These are phyloP conservation scores for Bombus waltoni DNA, from an alignment of 1,140 invertebrate species.

Conservation along the genomic window DNA sequence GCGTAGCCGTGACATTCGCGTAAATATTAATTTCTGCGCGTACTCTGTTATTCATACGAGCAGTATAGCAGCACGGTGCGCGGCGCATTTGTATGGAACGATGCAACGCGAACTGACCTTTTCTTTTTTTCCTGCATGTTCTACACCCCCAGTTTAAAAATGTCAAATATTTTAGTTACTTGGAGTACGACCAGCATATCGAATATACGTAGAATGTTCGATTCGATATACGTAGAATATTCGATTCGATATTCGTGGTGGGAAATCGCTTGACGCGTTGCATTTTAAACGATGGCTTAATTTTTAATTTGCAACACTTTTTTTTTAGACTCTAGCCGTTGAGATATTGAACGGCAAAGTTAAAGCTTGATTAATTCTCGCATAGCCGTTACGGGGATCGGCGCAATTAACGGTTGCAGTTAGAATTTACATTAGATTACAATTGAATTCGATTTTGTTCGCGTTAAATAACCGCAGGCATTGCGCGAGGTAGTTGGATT, in stretches of 20 bases:
- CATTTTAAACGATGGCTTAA: neutral
- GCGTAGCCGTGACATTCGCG: constrained; percentile 2
- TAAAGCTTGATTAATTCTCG: constrained; percentile 3
- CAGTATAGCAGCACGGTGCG: too few relatives aligned
- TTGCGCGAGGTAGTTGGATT: constrained; percentile 28
- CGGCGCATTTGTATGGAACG: neutral
- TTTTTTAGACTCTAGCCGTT: neutral
- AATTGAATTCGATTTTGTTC: constrained; percentile 50
- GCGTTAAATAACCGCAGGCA: constrained; percentile 35
- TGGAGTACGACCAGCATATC: neutral
- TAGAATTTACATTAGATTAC: constrained; percentile 46
- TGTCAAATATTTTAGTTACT: constrained; percentile 1
- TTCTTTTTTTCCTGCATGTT: neutral
- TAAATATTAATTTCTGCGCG: constrained; percentile 28
- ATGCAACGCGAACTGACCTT: neutral
- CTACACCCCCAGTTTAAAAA: neutral
- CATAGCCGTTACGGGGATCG: neutral
- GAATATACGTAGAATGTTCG: neutral
- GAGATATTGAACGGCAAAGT: neutral
- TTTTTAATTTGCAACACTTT: neutral
- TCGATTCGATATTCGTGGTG: neutral
- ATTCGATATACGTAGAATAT: neutral
- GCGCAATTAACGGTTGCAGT: neutral
- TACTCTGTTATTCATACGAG: constrained; percentile 26
- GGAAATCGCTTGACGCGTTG: neutral